A percentile compares a stretch with the other conserved stretches of the same genome.
phyloP scores from a whole-genome alignment of 2,113 vertebrate genomes.

The Leucosticte australis region DNA sequence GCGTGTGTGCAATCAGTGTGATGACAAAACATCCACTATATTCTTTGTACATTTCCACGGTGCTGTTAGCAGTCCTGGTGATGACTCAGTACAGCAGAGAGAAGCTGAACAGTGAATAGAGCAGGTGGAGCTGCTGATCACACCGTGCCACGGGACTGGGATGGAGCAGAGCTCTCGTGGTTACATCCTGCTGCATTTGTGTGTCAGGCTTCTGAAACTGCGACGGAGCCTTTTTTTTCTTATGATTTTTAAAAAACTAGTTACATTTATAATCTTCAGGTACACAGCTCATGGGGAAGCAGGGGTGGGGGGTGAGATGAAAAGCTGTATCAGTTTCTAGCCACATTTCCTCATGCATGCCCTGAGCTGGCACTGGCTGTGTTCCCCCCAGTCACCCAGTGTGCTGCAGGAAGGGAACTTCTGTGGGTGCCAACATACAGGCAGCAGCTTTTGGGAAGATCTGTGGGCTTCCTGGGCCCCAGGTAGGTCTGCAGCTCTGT shows the following conservation, averaged over 20 bases:
- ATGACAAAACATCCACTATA: not conserved
- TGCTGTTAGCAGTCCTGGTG: not conserved
- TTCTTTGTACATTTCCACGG: not conserved
- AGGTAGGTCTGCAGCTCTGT: not conserved
- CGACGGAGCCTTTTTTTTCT: not conserved
- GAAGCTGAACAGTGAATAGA: fast-evolving
- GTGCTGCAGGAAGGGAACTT: not conserved
- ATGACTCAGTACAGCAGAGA: not conserved
- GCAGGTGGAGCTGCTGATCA: not conserved
- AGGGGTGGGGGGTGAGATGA: not conserved
- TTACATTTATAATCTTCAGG: slow-evolving; percentile 9
- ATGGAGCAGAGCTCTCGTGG: fast-evolving
- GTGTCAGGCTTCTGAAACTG: not conserved
- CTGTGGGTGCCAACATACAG: fast-evolving
- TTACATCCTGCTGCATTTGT: fast-evolving
- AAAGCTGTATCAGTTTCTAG: not conserved
- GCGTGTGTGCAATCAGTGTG: not conserved
- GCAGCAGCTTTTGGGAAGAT: fast-evolving
- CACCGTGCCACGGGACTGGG: fast-evolving
- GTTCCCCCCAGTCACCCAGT: not conserved
- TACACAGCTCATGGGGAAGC: not conserved
- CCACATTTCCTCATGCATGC: not conserved
- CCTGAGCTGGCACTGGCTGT: fast-evolving
- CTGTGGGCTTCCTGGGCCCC: not conserved
- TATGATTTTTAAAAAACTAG: not conserved